Evolutionary conservation across 2,113 vertebrate species (phyloP).

Genomic region (Amphiprion ocellaris): DNA sequence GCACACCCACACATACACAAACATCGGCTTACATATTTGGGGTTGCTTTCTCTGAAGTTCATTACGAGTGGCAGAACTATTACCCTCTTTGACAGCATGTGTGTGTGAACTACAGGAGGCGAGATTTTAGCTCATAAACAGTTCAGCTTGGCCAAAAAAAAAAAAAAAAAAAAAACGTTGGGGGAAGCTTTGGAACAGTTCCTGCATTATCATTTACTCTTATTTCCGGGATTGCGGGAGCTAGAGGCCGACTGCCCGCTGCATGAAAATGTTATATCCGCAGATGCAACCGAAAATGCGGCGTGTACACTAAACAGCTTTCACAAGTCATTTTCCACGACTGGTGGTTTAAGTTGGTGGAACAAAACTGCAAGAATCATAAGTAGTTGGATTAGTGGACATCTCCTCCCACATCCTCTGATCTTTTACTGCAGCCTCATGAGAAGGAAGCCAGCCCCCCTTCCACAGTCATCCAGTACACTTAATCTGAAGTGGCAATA

Average conservation of each 20-base stretch:
- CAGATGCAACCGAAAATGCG: conserved; percentile 21
- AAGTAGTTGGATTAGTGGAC: conserved; percentile 68
- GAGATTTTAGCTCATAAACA: conserved; percentile 62
- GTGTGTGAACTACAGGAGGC: conserved; percentile 50
- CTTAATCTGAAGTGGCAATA: conserved; percentile 76
- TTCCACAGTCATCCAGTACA: conserved; percentile 64
- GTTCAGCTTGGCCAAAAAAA: background rate
- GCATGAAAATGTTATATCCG: conserved; percentile 21
- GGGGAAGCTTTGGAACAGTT: conserved; percentile 7
- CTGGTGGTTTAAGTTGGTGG: conserved; percentile 57
- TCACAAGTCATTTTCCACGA: conserved; percentile 47
- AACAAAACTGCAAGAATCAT: conserved; percentile 55
- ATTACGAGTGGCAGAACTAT: conserved; percentile 74
- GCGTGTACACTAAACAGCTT: conserved; percentile 44
- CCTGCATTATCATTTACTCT: conserved; percentile 21
- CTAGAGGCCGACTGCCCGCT: background rate
- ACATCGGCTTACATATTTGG: conserved; percentile 78
- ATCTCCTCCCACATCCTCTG: conserved; percentile 68
- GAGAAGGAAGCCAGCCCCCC: conserved; percentile 52
- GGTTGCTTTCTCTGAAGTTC: conserved; percentile 77
- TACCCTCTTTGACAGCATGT: conserved; percentile 64
- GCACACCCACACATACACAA: conserved; percentile 81
- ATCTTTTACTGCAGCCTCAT: conserved; percentile 64
- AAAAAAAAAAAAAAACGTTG: background rate
- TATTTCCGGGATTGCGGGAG: conserved; percentile 7